Evolutionary conservation across 2,888 invertebrate species (phyloP).

Genomic region (Sesia apiformis): DNA sequence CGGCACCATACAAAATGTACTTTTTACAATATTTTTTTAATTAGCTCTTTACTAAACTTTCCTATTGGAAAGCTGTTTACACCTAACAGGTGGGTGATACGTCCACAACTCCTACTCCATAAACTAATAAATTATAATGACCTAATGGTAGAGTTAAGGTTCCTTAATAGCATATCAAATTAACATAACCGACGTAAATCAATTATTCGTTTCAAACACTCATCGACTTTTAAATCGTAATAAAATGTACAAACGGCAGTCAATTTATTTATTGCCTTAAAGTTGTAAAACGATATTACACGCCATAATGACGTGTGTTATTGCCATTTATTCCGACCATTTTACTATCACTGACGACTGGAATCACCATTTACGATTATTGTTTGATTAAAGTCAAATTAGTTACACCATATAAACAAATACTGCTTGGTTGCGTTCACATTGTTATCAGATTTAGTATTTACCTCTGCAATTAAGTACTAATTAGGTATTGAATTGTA

Average conservation of each 20-base stretch:
- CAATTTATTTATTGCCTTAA: constrained; percentile 70
- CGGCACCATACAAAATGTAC: no score
- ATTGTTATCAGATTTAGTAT: no score
- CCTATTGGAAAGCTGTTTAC: background rate
- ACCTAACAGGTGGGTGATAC: background rate
- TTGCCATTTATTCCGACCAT: constrained; percentile 66
- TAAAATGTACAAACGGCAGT: constrained; percentile 72
- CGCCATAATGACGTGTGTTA: constrained; percentile 69
- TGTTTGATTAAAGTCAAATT: constrained; percentile 59
- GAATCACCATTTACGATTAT: constrained; percentile 56
- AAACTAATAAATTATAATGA: background rate
- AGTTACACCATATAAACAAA: constrained; percentile 30
- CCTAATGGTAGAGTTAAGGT: constrained; percentile 3
- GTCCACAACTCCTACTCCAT: background rate
- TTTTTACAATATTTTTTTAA: no score
- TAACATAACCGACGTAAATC: constrained; percentile 64
- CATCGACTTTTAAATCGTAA: constrained; percentile 72
- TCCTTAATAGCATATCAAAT: constrained; percentile 49
- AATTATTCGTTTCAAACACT: constrained; percentile 67
- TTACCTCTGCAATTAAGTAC: no score
- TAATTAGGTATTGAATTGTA: no score
- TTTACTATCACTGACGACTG: constrained; percentile 61
- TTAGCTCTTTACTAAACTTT: background rate
- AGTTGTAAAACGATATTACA: constrained; percentile 73
- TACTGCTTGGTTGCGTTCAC: constrained; percentile 1